These are phyloP conservation scores for Noctua comes DNA, from an alignment of 2,888 invertebrate genomes.

Conservation along the genomic window DNA sequence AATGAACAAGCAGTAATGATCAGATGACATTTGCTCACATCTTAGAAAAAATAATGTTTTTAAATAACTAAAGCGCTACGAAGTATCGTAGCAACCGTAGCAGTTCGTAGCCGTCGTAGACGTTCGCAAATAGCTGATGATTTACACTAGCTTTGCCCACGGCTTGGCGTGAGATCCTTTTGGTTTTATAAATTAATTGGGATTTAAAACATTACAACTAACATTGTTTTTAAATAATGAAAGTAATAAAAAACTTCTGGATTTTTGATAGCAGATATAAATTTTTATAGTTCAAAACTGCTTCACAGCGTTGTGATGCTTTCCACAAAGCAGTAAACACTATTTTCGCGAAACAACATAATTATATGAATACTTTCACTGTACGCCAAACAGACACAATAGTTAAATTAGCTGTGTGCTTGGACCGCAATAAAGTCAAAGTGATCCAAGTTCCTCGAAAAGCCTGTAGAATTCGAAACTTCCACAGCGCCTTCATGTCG, in stretches of 20 bases:
- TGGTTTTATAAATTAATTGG: not conserved
- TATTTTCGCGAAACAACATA: not conserved
- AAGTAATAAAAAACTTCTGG: not conserved
- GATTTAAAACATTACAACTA: fast-evolving
- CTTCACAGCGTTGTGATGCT: no score
- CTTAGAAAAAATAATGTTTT: not conserved
- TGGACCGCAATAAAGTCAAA: not conserved
- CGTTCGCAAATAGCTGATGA: not conserved
- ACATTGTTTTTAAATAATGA: not conserved
- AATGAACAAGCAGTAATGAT: not conserved
- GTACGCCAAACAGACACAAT: not conserved
- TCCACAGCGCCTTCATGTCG: not conserved
- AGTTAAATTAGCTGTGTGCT: not conserved
- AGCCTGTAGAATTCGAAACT: not conserved
- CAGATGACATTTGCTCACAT: not conserved
- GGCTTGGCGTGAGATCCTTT: not conserved
- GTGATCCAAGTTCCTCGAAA: not conserved
- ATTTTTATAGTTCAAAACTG: not conserved
- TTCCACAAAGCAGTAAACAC: not conserved
- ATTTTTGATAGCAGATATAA: not conserved
- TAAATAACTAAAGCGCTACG: constrained; percentile 13
- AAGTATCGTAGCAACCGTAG: constrained; percentile 17
- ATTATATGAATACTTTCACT: not conserved
- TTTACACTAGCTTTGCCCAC: not conserved
- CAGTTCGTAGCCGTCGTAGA: constrained; percentile 8